A percentile compares a stretch with the other conserved stretches of the same genome.
Conservation (phyloP, 2,113 vertebrate species). For the Uria aalge region DNA sequence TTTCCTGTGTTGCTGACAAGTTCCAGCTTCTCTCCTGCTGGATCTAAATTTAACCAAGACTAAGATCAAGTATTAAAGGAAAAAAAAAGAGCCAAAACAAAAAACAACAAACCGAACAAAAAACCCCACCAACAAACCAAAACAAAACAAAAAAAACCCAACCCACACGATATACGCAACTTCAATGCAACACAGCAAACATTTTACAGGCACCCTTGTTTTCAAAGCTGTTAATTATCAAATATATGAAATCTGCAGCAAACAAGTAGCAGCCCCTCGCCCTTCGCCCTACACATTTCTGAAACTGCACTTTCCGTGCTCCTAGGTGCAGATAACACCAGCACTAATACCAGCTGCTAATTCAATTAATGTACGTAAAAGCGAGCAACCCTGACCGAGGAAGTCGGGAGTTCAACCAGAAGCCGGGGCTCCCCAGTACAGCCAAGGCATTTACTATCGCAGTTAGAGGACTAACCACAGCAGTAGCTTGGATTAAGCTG, state of each 20-base stretch:
- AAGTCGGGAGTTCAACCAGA: neutral
- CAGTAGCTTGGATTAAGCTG: neutral
- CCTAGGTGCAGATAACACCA: accelerated
- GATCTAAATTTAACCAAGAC: conserved; percentile 37
- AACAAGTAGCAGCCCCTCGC: neutral
- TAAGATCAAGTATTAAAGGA: neutral
- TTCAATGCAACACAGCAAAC: neutral
- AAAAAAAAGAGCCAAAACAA: neutral
- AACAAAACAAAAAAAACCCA: neutral
- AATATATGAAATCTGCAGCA: neutral
- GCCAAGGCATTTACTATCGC: accelerated
- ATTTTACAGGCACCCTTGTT: neutral
- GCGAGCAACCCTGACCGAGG: neutral
- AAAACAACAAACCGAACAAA: neutral
- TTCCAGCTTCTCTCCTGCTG: conserved; percentile 46
- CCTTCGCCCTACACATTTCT: accelerated
- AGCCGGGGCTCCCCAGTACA: accelerated
- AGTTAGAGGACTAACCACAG: neutral
- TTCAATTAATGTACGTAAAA: neutral
- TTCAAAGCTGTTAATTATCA: neutral
- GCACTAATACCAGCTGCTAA: neutral
- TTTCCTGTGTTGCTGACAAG: conserved; percentile 53
- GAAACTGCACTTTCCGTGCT: neutral
- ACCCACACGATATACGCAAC: accelerated
- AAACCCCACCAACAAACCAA: neutral